phyloP scores from a whole-genome alignment of 2,113 vertebrate species.

The Rhodinocichla rosea region DNA sequence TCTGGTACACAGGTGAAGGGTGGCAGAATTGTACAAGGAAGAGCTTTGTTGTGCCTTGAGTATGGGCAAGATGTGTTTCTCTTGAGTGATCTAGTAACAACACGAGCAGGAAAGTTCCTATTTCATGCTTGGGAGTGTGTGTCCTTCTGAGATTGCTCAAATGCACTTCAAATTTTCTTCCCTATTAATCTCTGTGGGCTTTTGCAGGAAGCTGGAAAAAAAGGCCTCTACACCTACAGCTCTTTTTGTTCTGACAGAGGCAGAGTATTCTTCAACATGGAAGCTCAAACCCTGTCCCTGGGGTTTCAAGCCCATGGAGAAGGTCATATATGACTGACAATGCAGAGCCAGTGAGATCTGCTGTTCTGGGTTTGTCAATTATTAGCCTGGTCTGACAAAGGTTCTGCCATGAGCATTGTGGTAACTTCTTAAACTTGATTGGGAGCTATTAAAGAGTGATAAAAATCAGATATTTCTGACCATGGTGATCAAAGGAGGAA shows the following conservation, averaged over 20 bases:
- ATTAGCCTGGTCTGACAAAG: constrained; percentile 63
- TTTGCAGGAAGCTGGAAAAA: not conserved
- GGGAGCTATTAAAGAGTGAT: constrained; percentile 66
- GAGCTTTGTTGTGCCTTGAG: not conserved
- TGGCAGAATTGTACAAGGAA: not conserved
- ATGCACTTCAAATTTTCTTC: not conserved
- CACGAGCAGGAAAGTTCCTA: not conserved
- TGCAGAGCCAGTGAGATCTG: not conserved
- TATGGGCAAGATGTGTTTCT: not conserved
- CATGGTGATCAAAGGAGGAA: constrained; percentile 63
- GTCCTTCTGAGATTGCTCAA: not conserved
- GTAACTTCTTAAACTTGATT: constrained; percentile 58
- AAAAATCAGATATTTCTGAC: constrained; percentile 71
- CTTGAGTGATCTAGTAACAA: not conserved
- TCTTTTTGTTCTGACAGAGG: not conserved
- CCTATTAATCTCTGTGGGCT: not conserved
- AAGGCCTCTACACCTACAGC: not conserved
- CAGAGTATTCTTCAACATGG: not conserved
- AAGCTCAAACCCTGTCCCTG: not conserved
- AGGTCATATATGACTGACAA: constrained; percentile 21
- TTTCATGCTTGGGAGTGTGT: not conserved
- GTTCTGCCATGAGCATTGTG: constrained; percentile 54
- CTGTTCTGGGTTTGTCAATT: constrained; percentile 58
- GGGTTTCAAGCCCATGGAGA: not conserved
- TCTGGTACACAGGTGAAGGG: not conserved